Conservation (phyloP, 1,140 invertebrate genomes). For the Platyura marginata region DNA sequence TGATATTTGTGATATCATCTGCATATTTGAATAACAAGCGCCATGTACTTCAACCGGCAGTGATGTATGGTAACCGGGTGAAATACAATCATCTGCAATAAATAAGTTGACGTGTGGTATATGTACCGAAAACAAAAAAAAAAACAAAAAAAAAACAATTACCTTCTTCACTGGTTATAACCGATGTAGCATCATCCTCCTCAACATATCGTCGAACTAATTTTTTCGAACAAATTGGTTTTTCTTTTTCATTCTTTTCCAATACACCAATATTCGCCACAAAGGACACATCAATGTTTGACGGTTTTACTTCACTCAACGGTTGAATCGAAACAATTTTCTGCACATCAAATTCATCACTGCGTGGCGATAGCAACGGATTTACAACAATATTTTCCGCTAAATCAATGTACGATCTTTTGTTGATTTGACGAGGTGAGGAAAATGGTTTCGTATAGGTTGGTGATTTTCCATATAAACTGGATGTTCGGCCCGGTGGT, state of each 20-base stretch:
- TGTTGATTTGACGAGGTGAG: not conserved
- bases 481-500: slow-evolving; percentile 12
- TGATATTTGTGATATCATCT: slow-evolving; percentile 35
- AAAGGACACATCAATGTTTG: not conserved
- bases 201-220: slow-evolving; percentile 20
- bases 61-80: slow-evolving; percentile 21
- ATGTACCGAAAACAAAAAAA: no score
- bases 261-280: not conserved
- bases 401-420: not conserved
- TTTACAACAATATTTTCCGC: not conserved
- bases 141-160: not conserved
- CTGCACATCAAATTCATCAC: not conserved
- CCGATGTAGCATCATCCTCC: slow-evolving; percentile 22
- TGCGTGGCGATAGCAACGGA: not conserved
- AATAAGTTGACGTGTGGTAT: no score
- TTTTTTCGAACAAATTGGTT: slow-evolving; percentile 21
- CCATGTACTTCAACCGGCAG: slow-evolving; percentile 57
- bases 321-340: not conserved
- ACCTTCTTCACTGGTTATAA: slow-evolving; percentile 24
- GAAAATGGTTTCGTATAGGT: not conserved
- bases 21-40: slow-evolving; percentile 47
- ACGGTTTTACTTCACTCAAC: not conserved
- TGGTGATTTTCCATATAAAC: not conserved
- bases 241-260: slow-evolving; percentile 10
- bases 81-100: slow-evolving; percentile 23